Evolutionary conservation across 1,140 invertebrate species (phyloP).

Genomic region (Platorchestia sp.): DNA sequence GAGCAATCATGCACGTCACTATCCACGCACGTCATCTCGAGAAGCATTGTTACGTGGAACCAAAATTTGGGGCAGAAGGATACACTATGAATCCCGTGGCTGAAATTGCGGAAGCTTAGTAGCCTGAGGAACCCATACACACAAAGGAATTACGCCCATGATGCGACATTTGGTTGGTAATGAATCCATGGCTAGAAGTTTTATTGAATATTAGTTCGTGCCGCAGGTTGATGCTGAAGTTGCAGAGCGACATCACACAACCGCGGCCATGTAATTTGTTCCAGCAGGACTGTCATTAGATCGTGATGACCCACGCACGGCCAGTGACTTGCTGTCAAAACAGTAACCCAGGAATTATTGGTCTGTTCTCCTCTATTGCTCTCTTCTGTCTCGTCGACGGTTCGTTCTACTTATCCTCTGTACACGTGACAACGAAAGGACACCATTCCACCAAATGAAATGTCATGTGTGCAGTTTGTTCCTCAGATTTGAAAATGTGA

Average conservation of each 20-base stretch:
- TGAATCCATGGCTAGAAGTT: neutral
- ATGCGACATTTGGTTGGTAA: neutral
- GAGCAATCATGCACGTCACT: neutral
- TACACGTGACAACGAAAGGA: neutral
- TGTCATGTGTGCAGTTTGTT: no score
- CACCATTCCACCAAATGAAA: no score
- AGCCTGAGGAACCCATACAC: neutral
- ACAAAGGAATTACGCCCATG: neutral
- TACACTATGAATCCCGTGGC: neutral
- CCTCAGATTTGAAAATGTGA: no score
- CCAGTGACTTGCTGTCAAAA: neutral
- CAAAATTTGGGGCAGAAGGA: neutral
- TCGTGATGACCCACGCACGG: conserved; percentile 7
- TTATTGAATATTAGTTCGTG: conserved; percentile 48
- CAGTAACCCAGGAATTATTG: conserved; percentile 5
- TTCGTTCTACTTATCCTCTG: neutral
- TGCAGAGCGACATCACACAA: neutral
- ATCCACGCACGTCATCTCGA: neutral
- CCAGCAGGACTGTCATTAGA: neutral
- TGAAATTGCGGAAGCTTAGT: neutral
- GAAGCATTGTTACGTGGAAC: neutral
- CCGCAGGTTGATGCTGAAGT: neutral
- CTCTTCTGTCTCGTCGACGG: neutral
- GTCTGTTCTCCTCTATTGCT: neutral
- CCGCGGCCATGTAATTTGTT: neutral